Evolutionary conservation across 2,113 vertebrate genomes (phyloP).

Genomic region (Onychorhynchus coronatus): DNA sequence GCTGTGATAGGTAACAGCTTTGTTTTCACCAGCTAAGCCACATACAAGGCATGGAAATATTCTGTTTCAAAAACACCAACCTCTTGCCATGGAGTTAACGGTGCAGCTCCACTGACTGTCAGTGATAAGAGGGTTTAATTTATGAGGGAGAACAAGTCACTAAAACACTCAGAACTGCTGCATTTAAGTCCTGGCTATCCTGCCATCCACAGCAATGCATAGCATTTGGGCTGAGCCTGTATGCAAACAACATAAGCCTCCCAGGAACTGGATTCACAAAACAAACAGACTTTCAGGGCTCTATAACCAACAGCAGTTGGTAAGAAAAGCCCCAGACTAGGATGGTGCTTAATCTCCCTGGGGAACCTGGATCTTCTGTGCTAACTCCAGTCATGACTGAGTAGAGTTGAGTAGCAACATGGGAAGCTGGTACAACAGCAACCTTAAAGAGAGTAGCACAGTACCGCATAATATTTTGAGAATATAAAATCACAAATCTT

Average conservation of each 20-base stretch:
- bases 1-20: slow-evolving; percentile 22
- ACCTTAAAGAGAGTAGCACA: neutral
- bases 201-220: neutral
- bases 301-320: neutral
- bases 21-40: slow-evolving; percentile 24
- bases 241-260: neutral
- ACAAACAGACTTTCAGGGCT: neutral
- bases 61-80: neutral
- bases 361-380: neutral
- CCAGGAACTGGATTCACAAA: neutral
- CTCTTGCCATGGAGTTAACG: neutral
- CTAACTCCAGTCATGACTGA: neutral
- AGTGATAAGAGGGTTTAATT: slow-evolving; percentile 18
- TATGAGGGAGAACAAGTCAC: neutral
- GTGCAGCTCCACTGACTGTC: slow-evolving; percentile 11
- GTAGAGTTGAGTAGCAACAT: neutral
- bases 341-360: neutral
- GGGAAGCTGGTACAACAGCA: neutral
- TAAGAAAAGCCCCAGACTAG: neutral
- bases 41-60: slow-evolving; percentile 22
- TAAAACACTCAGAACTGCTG: neutral
- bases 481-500: neutral
- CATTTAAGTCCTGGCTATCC: neutral
- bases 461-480: rapidly evolving
- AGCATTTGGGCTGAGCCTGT: neutral